These are phyloP conservation scores for Macrotis lagotis DNA, from an alignment of 2,113 vertebrate genomes.

Conservation along the genomic window DNA sequence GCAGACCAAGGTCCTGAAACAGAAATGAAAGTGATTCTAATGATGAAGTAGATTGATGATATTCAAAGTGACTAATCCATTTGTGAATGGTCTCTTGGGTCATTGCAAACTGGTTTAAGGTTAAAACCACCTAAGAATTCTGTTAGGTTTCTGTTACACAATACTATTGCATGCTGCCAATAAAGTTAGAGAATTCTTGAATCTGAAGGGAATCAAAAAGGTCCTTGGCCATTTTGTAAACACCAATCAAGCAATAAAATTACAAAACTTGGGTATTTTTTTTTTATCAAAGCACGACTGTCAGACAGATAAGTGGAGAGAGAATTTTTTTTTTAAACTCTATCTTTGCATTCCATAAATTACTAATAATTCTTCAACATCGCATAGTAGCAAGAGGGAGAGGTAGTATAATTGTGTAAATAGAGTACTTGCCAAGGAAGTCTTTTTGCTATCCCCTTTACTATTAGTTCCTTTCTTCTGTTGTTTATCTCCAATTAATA, in stretches of 20 bases:
- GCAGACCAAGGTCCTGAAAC: not conserved
- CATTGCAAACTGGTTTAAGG: not conserved
- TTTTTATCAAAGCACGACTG: not conserved
- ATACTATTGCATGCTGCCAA: not conserved
- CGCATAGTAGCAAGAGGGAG: not conserved
- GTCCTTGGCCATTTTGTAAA: not conserved
- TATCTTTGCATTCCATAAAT: not conserved
- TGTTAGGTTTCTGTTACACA: not conserved
- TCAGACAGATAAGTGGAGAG: not conserved
- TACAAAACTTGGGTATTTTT: not conserved
- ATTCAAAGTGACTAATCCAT: not conserved
- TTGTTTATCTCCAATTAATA: not conserved
- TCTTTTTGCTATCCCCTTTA: not conserved
- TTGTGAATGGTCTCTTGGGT: not conserved
- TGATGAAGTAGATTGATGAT: not conserved
- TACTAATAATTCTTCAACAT: not conserved
- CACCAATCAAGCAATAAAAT: not conserved
- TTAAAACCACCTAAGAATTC: not conserved
- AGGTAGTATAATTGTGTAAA: too few species aligned
- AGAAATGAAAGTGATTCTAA: not conserved
- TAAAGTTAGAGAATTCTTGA: not conserved
- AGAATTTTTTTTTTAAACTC: not conserved
- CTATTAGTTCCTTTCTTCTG: not conserved
- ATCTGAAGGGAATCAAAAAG: not conserved
- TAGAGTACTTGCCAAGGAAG: too few species aligned